Conservation (phyloP, 2,888 invertebrate genomes). For the Athalia cordata region DNA sequence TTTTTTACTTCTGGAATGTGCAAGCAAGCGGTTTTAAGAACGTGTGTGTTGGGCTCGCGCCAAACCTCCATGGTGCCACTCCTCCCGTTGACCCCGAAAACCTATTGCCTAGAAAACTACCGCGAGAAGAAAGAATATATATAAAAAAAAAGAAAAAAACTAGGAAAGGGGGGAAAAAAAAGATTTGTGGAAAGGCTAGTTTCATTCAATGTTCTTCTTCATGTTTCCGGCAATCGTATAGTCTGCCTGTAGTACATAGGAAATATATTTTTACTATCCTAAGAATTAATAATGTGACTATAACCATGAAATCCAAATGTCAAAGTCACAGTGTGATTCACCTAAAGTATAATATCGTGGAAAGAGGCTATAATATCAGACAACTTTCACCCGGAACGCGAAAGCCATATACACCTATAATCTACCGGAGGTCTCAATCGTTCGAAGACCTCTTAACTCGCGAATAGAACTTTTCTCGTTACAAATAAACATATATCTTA, state of each 20-base stretch:
- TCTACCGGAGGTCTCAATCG: background rate
- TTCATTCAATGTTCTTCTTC: background rate
- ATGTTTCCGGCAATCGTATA: background rate
- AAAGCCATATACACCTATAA: conserved; percentile 19
- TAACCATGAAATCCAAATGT: conserved; percentile 19
- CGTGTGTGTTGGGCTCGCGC: conserved; percentile 69
- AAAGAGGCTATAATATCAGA: conserved; percentile 8
- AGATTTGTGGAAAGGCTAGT: conserved; percentile 29
- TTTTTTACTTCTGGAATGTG: conserved; percentile 68
- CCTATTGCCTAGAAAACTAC: conserved; percentile 35
- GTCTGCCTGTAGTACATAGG: background rate
- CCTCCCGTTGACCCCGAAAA: conserved; percentile 69
- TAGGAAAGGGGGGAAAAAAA: conserved; percentile 30
- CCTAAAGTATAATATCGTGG: background rate
- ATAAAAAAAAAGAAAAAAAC: background rate
- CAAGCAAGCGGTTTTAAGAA: conserved; percentile 51
- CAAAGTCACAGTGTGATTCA: conserved; percentile 33
- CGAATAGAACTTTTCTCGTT: conserved; percentile 22
- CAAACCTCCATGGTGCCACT: conserved; percentile 68
- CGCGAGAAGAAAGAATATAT: background rate
- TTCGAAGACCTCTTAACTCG: conserved; percentile 26
- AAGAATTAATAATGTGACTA: background rate
- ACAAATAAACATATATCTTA: conserved; percentile 23
- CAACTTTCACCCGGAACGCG: conserved; percentile 44
- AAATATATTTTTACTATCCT: too few relatives aligned